Conservation (phyloP, 2,797 vertebrate genomes). For the Anabacerthia variegaticeps region DNA sequence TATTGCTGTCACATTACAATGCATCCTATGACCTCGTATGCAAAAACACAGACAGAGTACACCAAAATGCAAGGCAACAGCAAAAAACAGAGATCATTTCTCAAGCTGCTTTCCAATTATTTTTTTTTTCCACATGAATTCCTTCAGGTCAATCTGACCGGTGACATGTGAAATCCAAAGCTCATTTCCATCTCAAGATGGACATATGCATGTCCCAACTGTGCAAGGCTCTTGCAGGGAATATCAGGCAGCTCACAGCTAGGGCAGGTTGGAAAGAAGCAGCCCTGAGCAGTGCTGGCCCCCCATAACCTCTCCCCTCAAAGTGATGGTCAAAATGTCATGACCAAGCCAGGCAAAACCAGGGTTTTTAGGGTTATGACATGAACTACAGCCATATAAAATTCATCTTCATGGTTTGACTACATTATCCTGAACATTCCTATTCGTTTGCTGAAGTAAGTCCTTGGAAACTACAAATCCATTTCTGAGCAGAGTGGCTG, state of each 20-base stretch:
- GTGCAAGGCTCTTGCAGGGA: not conserved
- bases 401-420: not conserved
- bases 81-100: slow-evolving; percentile 35
- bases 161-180: not conserved
- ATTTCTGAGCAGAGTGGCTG: not conserved
- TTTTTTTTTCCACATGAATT: not conserved
- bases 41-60: not conserved
- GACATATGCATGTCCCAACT: not conserved
- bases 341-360: not conserved
- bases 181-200: not conserved
- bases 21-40: slow-evolving; percentile 3
- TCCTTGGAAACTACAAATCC: not conserved
- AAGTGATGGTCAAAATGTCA: rapidly evolving
- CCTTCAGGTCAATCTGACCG: not conserved
- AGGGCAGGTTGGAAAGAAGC: not conserved
- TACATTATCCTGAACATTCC: not conserved
- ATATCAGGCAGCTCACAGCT: not conserved
- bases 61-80: not conserved
- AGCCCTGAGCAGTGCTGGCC: not conserved
- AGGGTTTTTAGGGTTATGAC: not conserved
- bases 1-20: slow-evolving; percentile 22
- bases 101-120: slow-evolving; percentile 10
- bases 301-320: not conserved
- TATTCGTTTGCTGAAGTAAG: not conserved
- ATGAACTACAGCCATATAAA: not conserved